Conservation (phyloP, 2,888 invertebrate genomes). For the Brenthis daphne region DNA sequence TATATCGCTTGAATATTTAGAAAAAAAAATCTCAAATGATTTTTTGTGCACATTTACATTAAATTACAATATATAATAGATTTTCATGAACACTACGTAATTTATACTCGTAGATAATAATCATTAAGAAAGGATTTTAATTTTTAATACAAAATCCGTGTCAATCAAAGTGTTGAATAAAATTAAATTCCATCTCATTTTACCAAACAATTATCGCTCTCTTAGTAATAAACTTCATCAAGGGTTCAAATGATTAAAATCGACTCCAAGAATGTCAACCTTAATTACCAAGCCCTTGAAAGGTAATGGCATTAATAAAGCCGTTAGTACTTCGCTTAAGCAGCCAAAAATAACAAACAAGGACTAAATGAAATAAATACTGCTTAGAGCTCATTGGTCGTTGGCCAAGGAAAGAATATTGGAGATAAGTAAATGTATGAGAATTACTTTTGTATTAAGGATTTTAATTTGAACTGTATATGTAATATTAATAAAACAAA, state of each 20-base stretch:
- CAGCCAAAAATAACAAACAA: slow-evolving; percentile 62
- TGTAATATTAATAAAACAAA: too few species aligned
- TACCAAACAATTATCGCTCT: slow-evolving; percentile 18
- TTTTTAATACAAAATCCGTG: not conserved
- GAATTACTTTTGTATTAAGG: not conserved
- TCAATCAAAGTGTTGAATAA: slow-evolving; percentile 3
- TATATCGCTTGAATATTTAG: too few species aligned
- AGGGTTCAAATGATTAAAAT: slow-evolving; percentile 34
- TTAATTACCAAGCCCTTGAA: slow-evolving; percentile 40
- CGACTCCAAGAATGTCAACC: slow-evolving; percentile 37
- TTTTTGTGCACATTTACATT: too few species aligned
- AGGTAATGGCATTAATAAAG: slow-evolving; percentile 41
- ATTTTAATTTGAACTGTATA: too few species aligned
- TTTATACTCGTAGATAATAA: too few species aligned
- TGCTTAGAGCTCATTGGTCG: slow-evolving; percentile 4
- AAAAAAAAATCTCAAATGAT: too few species aligned
- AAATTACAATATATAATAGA: too few species aligned
- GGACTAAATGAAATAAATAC: slow-evolving; percentile 65
- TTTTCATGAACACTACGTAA: too few species aligned
- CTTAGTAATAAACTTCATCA: slow-evolving; percentile 28
- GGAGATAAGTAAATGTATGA: slow-evolving; percentile 2
- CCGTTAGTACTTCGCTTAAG: slow-evolving; percentile 47
- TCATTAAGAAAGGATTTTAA: not conserved
- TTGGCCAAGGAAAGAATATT: slow-evolving; percentile 16
- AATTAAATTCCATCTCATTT: not conserved